These are phyloP conservation scores for Onchidella celtica DNA, from an alignment of 2,888 invertebrate genomes.

Conservation along the genomic window DNA sequence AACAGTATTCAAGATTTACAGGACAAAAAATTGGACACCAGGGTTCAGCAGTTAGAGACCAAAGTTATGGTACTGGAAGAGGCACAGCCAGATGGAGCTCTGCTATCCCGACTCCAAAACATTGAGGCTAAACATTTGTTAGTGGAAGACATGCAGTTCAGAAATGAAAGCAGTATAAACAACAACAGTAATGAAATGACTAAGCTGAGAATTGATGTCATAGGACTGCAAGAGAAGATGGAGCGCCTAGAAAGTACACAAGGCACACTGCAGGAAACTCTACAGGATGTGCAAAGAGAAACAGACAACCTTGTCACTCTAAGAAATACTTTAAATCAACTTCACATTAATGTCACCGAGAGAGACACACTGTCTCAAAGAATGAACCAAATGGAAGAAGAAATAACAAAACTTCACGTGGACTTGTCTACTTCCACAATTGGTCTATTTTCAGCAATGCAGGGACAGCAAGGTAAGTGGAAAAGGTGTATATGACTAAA, in stretches of 20 bases:
- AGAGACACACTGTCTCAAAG: slow-evolving; percentile 8
- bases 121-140: slow-evolving; percentile 15
- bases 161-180: not conserved
- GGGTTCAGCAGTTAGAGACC: not conserved
- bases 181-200: not conserved
- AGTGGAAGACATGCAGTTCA: slow-evolving; percentile 15
- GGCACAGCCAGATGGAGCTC: no score
- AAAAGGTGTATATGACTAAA: no score
- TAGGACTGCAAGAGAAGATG: not conserved
- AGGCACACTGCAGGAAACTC: not conserved
- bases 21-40: not conserved
- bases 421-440: no score
- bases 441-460: no score
- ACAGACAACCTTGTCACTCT: slow-evolving; percentile 16
- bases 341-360: slow-evolving; percentile 9
- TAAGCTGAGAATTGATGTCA: not conserved
- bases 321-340: slow-evolving; percentile 7
- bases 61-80: not conserved
- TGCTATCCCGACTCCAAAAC: slow-evolving; percentile 15
- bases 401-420: not conserved
- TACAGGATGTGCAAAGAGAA: not conserved
- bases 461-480: no score
- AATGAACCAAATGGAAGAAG: slow-evolving; percentile 12
- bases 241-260: not conserved
- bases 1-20: slow-evolving; percentile 5